Evolutionary conservation across 2,113 vertebrate species (phyloP).

Genomic region (Limnothrissa miodon): DNA sequence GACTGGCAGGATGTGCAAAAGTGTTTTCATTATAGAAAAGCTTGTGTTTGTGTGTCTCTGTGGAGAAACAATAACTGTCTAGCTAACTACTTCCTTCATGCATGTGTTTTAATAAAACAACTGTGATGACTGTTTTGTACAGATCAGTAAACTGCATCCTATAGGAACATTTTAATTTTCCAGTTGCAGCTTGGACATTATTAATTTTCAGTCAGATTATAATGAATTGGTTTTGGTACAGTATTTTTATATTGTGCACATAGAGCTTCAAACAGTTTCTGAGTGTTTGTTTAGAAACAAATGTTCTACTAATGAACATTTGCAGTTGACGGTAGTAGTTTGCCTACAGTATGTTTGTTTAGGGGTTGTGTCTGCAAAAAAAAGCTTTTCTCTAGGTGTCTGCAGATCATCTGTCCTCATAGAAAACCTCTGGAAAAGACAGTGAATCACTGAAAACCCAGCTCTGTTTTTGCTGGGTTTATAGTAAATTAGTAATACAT

Average conservation of each 20-base stretch:
- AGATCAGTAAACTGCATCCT: conserved; percentile 12
- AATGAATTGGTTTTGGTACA: neutral
- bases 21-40: conserved; percentile 12
- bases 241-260: neutral
- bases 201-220: neutral
- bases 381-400: too few species aligned
- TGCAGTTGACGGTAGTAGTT: neutral
- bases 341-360: too few species aligned
- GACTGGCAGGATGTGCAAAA: conserved; percentile 19
- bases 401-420: too few species aligned
- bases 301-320: neutral
- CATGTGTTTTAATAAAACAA: conserved; percentile 22
- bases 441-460: neutral
- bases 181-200: neutral
- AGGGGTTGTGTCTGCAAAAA: too few species aligned
- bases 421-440: too few species aligned
- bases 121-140: neutral
- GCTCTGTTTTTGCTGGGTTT: neutral
- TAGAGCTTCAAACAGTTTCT: neutral
- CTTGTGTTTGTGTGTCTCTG: conserved; percentile 21
- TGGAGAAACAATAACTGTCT: conserved; percentile 21
- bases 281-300: neutral
- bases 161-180: neutral
- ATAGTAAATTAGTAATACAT: too few species aligned
- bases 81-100: conserved; percentile 28